Evolutionary conservation across 1,140 invertebrate genomes (phyloP), one percentile per base, ranked within the genome.

Genomic region (Acyrthosiphon pisum): DNA sequence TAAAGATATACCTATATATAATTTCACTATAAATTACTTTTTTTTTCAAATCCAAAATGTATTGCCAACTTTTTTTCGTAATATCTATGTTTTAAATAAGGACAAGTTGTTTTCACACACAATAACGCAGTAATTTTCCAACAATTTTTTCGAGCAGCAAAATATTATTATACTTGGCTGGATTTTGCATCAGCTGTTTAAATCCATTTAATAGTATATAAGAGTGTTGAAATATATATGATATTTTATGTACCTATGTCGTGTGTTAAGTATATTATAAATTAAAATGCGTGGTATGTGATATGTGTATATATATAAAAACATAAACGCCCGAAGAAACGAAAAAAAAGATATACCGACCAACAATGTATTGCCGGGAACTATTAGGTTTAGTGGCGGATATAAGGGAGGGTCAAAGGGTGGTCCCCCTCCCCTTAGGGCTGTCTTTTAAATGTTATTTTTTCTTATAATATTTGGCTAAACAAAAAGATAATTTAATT

Each of bases 21-120:
- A 18, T n/a, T 68, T 18, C 30, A 68, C 30, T 68, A 18, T n/a
- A 30, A 30, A n/a, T 18, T 68, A 7, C 9, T 68, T 68, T n/a
- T 68, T n/a, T n/a, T 23, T n/a, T 11, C 30, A n/a, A 2, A 68
- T n/a, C 1, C 30, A n/a, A 68, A n/a, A 68, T n/a, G 30, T 18
- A 68, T n/a, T 68, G 18, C 14, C 14, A 14, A 14, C 23, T 68
- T 14, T 68, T n/a, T n/a, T 68, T 68, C 30, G 60, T 9, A 30
- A 30, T 8, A 30, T n/a, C n/a, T n/a, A n/a, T n/a, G 14, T n/a
- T n/a, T n/a, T 4, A 18, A 0, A n/a, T 6, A 68, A 0, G 30
- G 60, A n/a, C 14, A 1, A 68, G 60, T n/a, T 6, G 60, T 68
- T 68, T 68, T 68, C 30, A 68, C 3, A 18, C 3, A 18, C 11